Conservation (phyloP, 2,113 vertebrate genomes). For the Haemorhous mexicanus region DNA sequence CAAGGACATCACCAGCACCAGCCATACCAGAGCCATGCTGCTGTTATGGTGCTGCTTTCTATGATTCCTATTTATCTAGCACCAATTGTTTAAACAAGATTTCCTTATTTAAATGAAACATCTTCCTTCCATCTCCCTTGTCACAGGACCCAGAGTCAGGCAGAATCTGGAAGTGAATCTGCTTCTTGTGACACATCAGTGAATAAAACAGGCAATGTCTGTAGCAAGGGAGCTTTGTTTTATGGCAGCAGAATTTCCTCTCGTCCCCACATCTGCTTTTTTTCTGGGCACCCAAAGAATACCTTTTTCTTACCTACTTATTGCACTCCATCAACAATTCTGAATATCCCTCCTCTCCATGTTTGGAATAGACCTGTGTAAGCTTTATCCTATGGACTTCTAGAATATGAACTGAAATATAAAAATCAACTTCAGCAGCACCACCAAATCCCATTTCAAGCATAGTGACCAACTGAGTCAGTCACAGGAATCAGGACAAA, state of each 20-base stretch:
- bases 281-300: background rate
- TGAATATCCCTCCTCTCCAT: background rate
- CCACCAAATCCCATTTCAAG: background rate
- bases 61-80: background rate
- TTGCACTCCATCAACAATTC: fast-evolving
- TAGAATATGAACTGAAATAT: background rate
- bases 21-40: background rate
- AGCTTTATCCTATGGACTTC: background rate
- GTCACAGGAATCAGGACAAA: background rate
- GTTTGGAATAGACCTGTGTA: background rate
- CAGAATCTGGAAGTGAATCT: background rate
- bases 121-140: background rate
- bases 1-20: background rate
- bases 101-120: background rate
- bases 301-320: background rate
- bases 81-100: background rate
- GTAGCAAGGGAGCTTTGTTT: background rate
- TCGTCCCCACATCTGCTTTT: background rate
- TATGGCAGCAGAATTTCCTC: background rate
- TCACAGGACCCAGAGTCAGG: background rate
- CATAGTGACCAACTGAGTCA: background rate
- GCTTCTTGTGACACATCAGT: background rate
- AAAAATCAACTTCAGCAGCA: background rate
- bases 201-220: background rate
- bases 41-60: background rate